Base-by-base conservation (phyloP, 2,113 vertebrate species). In the Dicrurus megarhynchus region DNA sequence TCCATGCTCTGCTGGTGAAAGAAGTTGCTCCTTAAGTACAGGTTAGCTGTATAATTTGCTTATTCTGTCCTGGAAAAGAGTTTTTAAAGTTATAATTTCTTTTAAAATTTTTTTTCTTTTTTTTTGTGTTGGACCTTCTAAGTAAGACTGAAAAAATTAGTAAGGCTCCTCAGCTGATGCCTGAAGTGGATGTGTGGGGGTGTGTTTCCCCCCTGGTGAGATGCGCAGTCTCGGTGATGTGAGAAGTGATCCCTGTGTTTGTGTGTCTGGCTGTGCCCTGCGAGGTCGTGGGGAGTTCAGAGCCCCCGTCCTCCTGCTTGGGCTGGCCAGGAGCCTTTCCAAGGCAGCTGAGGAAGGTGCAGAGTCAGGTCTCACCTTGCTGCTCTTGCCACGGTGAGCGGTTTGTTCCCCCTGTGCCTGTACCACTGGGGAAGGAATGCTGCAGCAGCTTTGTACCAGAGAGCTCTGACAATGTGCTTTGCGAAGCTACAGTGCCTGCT, bases 161-260 rank as follows among this genome's bases (percentile, higher is more conserved):
- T 18, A 19, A 49, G 9, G 6, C 47, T 78, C 64, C 63, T 90
- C n/a, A 49, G 83, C 44, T 60, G 27, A 13, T 88, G 55, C 19
- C 5, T 67, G 85, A 39, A 44, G 74, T 27, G 64, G 35, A 64
- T 55, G 63, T 33, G 10, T 37, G 67, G n/a, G 83, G 50, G 21
- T 63, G 16, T 47, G 8, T 77, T 83, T 69, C 41, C 30, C 33
- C 27, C 24, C 30, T 6, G 4, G 57, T 73, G 67, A 39, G 67
- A 73, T 76, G 57, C 0, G 0, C 39, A 32, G 70, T 24, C 39
- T 70, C 21, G 33, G 87, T 37, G 64, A 52, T 46, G 83, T 84
- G 93, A 84, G 87, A 78, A 70, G 79, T 21, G 71, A 93, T 78
- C 60, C 35, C 37, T 37, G 1, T 89, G 55, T 94, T 83, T 85